Evolutionary conservation across 1,140 invertebrate genomes (phyloP), one percentile per base, ranked within the genome.

Genomic region (Apis mellifera): DNA sequence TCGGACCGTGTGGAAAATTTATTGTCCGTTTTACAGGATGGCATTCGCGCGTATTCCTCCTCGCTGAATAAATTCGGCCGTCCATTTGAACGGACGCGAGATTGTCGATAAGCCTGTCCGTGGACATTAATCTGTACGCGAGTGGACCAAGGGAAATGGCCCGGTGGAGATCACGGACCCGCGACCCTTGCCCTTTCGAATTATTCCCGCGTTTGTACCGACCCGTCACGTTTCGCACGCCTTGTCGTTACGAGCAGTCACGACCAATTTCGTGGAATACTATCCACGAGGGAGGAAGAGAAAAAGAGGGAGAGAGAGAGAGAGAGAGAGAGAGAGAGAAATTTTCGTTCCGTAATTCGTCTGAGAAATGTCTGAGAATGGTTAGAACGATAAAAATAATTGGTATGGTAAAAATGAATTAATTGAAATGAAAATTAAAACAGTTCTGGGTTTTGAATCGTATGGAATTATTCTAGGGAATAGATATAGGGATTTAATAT

Each of bases 71-170:
- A 90, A 90, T 90, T 90, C 87, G 83, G 82, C 75, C 83, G 84
- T 90, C 83, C 78, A 86, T 82, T 87, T 79, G 85, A 83, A 77
- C 68, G 76, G 85, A 87, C 87, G 84, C 82, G 83, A 76, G 84
- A 78, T 87, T 85, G 89, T 89, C 89, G 89, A 91, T 91, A 91
- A 91, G 86, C 89, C 82, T 84, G 73, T 84, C 84, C 72, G 84
- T 84, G 78, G 85, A 86, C 84, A 88, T 90, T 90, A 90, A 91
- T 91, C 86, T 90, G 70, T 21, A 79, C 77, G 79, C 80, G 80
- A 82, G 74, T 9, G 76, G 17, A 52, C 48, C 54, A 48, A 60
- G 62, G 32, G 64, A 62, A n/a, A 13, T 17, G 9, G 32, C 19
- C 3, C 9, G 42, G 64, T 17, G 21, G 17, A 54, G 21, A 12